Evolutionary conservation across 2,113 vertebrate genomes (phyloP).

Genomic region (Ranitomeya variabilis): DNA sequence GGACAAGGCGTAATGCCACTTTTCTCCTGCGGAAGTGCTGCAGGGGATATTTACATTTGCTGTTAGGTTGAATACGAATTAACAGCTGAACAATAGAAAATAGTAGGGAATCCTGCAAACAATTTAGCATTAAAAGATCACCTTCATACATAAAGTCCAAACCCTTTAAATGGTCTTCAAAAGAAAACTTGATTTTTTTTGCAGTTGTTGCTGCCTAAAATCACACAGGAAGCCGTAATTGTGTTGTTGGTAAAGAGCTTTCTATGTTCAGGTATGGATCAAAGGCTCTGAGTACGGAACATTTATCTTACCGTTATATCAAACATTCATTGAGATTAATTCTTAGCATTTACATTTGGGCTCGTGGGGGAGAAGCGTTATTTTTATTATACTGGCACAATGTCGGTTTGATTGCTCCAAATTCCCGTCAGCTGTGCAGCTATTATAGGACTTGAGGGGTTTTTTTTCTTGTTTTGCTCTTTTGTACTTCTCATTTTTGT

Average conservation of each 20-base stretch:
- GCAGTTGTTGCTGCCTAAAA: background rate
- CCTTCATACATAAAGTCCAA: too few relatives aligned
- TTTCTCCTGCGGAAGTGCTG: background rate
- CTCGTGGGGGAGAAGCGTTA: conserved; percentile 27
- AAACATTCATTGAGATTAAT: conserved; percentile 40
- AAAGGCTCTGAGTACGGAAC: conserved; percentile 19
- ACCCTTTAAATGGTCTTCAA: too few relatives aligned
- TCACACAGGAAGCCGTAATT: background rate
- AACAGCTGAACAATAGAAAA: background rate
- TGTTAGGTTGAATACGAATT: background rate
- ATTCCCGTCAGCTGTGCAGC: conserved; percentile 27
- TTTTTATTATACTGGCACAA: conserved; percentile 50
- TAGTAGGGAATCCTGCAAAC: too few relatives aligned
- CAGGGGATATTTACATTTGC: background rate
- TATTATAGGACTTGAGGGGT: background rate
- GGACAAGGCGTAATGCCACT: background rate
- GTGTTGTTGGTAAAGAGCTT: conserved; percentile 25
- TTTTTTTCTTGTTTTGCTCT: conserved; percentile 22
- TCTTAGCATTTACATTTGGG: conserved; percentile 32
- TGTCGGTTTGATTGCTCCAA: conserved; percentile 46
- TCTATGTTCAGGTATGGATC: conserved; percentile 40
- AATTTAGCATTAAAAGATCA: too few relatives aligned
- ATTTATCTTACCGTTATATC: conserved; percentile 42
- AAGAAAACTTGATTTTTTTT: too few relatives aligned
- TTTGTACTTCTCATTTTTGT: conserved; percentile 16